phyloP scores from a whole-genome alignment of 2,797 vertebrate genomes.

The Rhinogobio ventralis region DNA sequence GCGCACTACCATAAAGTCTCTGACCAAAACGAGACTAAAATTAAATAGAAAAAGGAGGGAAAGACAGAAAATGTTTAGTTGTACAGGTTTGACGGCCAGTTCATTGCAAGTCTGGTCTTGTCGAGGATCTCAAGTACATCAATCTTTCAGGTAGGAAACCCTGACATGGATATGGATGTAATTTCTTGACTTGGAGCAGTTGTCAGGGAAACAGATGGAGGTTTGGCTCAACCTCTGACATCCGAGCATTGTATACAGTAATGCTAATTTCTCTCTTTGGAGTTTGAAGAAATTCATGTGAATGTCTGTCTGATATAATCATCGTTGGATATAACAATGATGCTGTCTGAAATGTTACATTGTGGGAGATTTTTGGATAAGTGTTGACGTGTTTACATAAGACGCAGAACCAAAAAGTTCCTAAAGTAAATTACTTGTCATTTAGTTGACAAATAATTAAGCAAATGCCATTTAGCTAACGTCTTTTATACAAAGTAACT shows the following conservation, averaged over 20 bases:
- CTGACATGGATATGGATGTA: slow-evolving; percentile 34
- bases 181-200: slow-evolving; percentile 45
- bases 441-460: not conserved
- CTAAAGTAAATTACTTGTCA: not conserved
- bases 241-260: not conserved
- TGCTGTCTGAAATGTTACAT: not conserved
- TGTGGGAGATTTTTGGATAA: not conserved
- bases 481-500: not conserved
- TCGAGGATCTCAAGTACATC: slow-evolving; percentile 28
- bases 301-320: slow-evolving; percentile 1
- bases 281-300: not conserved
- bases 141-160: slow-evolving; percentile 39
- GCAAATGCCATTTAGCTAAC: not conserved
- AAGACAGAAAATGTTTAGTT: not conserved
- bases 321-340: not conserved
- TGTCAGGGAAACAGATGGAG: slow-evolving; percentile 47
- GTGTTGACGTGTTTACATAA: not conserved
- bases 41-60: not conserved
- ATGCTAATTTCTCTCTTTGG: not conserved
- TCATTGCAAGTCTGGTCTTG: slow-evolving; percentile 45
- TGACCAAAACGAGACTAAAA: not conserved
- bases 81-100: not conserved
- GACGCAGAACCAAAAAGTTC: not conserved
- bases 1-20: not conserved
- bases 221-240: not conserved